phyloP scores from a whole-genome alignment of 2,888 invertebrate genomes.

The Brenthis ino region DNA sequence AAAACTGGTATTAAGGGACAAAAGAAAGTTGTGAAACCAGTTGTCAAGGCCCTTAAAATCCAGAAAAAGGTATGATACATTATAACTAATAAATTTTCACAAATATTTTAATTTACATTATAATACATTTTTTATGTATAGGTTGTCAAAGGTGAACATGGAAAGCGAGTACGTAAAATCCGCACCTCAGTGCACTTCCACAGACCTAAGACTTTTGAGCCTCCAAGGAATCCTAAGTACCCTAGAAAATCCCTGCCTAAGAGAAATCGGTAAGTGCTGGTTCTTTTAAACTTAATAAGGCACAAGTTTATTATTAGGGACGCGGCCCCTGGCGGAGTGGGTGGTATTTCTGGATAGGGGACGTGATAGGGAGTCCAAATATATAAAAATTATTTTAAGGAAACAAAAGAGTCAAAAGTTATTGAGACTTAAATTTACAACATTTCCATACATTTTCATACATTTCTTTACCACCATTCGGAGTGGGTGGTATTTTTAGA shows the following conservation, averaged over 20 bases:
- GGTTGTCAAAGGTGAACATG: conserved; percentile 95
- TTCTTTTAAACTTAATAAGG: background rate
- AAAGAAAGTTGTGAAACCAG: conserved; percentile 79
- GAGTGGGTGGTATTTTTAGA: too few relatives aligned
- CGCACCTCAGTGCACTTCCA: conserved; percentile 98
- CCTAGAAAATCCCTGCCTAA: conserved; percentile 96
- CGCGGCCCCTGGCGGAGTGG: too few relatives aligned
- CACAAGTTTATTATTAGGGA: too few relatives aligned
- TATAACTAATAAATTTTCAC: background rate
- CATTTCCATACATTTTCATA: too few relatives aligned
- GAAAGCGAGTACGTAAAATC: conserved; percentile 93
- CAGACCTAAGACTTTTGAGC: conserved; percentile 95
- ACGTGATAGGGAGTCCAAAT: too few relatives aligned
- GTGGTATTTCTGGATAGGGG: too few relatives aligned
- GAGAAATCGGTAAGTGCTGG: conserved; percentile 89
- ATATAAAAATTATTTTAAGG: too few relatives aligned
- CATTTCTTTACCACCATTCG: too few relatives aligned
- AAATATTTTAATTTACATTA: conserved; percentile 2
- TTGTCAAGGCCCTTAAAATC: conserved; percentile 91
- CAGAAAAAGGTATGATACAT: conserved; percentile 88
- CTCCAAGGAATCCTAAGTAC: conserved; percentile 96
- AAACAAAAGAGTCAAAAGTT: too few relatives aligned
- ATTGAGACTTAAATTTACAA: too few relatives aligned
- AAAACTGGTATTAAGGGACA: conserved; percentile 81
- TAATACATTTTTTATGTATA: conserved; percentile 58